phyloP scores from a whole-genome alignment of 2,113 vertebrate genomes.

The Sander lucioperca region DNA sequence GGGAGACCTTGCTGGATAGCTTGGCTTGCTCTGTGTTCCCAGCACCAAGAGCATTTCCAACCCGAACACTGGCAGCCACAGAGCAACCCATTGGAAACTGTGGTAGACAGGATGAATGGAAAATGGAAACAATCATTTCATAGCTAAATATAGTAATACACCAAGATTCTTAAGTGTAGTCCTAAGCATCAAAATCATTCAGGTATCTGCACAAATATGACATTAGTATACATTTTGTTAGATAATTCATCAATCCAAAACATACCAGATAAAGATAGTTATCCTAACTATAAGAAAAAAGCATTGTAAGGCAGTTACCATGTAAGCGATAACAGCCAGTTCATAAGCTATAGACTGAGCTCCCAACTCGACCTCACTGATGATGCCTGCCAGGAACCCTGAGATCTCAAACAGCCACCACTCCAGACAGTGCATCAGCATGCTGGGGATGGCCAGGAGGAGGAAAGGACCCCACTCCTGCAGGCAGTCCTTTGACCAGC shows the following conservation, averaged over 20 bases:
- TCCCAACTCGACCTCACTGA: slow-evolving; percentile 89
- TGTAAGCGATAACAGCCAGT: slow-evolving; percentile 80
- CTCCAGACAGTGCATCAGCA: slow-evolving; percentile 92
- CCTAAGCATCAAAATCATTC: not conserved
- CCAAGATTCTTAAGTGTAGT: not conserved
- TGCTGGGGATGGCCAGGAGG: slow-evolving; percentile 87
- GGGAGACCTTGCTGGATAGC: slow-evolving; percentile 80
- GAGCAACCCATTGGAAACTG: slow-evolving; percentile 89
- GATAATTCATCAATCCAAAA: not conserved
- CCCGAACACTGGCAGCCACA: slow-evolving; percentile 85
- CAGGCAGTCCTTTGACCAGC: slow-evolving; percentile 89
- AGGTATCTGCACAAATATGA: not conserved
- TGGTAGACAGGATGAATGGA: not conserved
- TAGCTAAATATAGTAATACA: not conserved
- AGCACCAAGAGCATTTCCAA: slow-evolving; percentile 90
- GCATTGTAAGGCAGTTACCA: slow-evolving; percentile 83
- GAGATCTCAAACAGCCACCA: slow-evolving; percentile 93
- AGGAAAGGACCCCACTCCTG: slow-evolving; percentile 89
- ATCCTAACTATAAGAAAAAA: not conserved
- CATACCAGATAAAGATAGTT: not conserved
- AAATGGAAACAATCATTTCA: not conserved
- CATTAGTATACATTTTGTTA: not conserved
- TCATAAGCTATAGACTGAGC: slow-evolving; percentile 89
- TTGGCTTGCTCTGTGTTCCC: slow-evolving; percentile 86
- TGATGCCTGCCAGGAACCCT: slow-evolving; percentile 88